Percentiles rank a stretch among this genome's conserved stretches.
These are phyloP conservation scores for Serilophus lunatus DNA, from an alignment of 2,113 vertebrate genomes.

Conservation along the genomic window DNA sequence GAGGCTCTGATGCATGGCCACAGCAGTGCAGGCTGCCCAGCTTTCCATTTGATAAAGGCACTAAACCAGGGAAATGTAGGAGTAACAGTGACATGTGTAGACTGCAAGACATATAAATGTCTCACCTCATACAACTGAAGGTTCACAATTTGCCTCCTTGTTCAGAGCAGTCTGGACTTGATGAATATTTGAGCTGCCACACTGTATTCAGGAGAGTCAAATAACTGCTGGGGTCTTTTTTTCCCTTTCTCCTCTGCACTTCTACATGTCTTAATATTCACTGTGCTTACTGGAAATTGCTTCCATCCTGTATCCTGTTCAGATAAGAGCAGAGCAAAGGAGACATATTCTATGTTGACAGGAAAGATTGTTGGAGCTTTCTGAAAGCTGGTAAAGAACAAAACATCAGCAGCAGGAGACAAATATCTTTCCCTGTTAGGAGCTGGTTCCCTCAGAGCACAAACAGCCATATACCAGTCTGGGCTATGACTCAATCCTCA, in stretches of 20 bases:
- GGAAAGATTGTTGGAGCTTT: neutral
- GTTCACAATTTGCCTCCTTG: neutral
- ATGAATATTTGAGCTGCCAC: neutral
- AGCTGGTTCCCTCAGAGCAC: neutral
- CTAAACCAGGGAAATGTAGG: neutral
- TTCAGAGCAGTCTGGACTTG: neutral
- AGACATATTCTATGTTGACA: slow-evolving; percentile 51
- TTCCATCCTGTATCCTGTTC: slow-evolving; percentile 35
- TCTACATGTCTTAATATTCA: slow-evolving; percentile 27
- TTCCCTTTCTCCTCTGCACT: neutral
- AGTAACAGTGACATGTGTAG: neutral
- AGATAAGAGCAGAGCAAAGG: slow-evolving; percentile 27
- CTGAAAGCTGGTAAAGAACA: slow-evolving; percentile 1
- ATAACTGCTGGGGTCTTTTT: neutral
- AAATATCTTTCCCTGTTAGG: neutral
- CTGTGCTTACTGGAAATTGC: slow-evolving; percentile 41
- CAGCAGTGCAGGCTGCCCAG: neutral
- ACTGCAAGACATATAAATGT: neutral
- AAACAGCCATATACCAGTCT: neutral
- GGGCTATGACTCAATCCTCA: neutral
- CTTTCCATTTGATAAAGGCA: neutral
- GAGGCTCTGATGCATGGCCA: neutral
- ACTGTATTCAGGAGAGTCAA: neutral
- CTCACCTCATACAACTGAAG: neutral
- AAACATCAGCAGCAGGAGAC: slow-evolving; percentile 3